phyloP scores from a whole-genome alignment of 1,140 invertebrate genomes.

The Contarinia nasturtii region DNA sequence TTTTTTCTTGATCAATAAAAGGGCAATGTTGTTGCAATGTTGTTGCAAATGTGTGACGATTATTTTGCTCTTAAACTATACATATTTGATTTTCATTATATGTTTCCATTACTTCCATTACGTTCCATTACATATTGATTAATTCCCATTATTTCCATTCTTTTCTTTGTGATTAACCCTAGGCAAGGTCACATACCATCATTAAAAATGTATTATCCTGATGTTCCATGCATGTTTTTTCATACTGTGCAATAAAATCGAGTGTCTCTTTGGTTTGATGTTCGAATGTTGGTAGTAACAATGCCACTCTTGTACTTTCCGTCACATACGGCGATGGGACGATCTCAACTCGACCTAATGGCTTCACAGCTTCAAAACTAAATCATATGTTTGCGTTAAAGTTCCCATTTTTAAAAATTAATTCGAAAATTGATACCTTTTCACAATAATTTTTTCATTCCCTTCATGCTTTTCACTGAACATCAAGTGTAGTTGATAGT shows the following conservation, averaged over 20 bases:
- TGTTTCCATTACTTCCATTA: too few relatives aligned
- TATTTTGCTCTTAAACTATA: too few relatives aligned
- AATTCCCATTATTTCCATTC: too few relatives aligned
- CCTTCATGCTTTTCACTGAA: constrained; percentile 16
- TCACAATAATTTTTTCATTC: not conserved
- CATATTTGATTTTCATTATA: too few relatives aligned
- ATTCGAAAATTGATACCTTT: not conserved
- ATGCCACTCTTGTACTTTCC: constrained; percentile 60
- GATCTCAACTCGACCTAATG: constrained; percentile 65
- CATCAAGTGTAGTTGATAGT: constrained; percentile 67
- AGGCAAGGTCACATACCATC: constrained; percentile 33
- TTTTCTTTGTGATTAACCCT: too few relatives aligned
- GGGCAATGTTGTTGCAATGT: not conserved
- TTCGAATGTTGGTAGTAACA: constrained; percentile 39
- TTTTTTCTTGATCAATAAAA: not conserved
- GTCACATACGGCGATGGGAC: constrained; percentile 79
- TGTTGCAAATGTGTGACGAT: too few relatives aligned
- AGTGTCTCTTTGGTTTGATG: constrained; percentile 22
- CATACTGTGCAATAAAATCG: constrained; percentile 50
- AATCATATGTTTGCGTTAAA: too few relatives aligned
- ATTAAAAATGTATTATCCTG: constrained; percentile 59
- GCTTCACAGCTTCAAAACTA: constrained; percentile 45
- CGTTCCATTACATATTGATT: too few relatives aligned
- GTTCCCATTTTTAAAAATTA: too few relatives aligned
- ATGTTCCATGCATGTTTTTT: constrained; percentile 47